These are phyloP conservation scores for Odontophorus gujanensis DNA, from an alignment of 2,113 vertebrate species.

Conservation along the genomic window DNA sequence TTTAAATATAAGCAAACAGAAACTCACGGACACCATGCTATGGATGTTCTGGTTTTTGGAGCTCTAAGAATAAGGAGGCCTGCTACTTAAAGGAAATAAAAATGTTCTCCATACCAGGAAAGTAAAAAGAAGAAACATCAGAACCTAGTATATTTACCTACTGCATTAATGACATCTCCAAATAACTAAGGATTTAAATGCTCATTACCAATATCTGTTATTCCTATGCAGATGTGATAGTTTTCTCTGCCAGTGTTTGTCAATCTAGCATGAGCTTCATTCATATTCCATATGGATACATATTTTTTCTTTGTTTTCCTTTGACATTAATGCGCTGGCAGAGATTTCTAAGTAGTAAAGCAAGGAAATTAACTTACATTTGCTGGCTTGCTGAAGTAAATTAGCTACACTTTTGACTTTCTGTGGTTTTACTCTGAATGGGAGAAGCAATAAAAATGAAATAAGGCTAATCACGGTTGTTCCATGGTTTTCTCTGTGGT, in stretches of 20 bases:
- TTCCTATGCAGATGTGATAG: not conserved
- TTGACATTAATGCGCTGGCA: constrained; percentile 58
- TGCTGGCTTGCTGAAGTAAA: constrained; percentile 74
- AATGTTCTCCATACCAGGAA: not conserved
- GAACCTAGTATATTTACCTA: not conserved
- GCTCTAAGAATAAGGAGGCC: not conserved
- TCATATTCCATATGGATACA: constrained; percentile 8
- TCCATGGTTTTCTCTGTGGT: constrained; percentile 65
- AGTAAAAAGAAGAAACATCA: not conserved
- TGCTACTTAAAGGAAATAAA: not conserved
- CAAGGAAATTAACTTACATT: constrained; percentile 74
- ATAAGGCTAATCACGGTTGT: constrained; percentile 75
- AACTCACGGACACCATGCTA: not conserved
- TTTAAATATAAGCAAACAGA: not conserved
- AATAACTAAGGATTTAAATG: not conserved
- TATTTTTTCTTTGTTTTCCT: constrained; percentile 53
- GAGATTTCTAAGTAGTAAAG: constrained; percentile 64
- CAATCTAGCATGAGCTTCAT: not conserved
- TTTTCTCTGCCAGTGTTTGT: constrained; percentile 17
- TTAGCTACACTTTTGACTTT: constrained; percentile 77
- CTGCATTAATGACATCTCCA: not conserved
- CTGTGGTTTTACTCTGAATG: constrained; percentile 67
- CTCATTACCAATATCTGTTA: not conserved
- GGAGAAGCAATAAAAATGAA: constrained; percentile 78
- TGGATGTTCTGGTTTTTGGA: not conserved